Evolutionary conservation across 2,113 vertebrate genomes (phyloP), one percentile per base, ranked within the genome.

Genomic region (Puffinus mauretanicus): DNA sequence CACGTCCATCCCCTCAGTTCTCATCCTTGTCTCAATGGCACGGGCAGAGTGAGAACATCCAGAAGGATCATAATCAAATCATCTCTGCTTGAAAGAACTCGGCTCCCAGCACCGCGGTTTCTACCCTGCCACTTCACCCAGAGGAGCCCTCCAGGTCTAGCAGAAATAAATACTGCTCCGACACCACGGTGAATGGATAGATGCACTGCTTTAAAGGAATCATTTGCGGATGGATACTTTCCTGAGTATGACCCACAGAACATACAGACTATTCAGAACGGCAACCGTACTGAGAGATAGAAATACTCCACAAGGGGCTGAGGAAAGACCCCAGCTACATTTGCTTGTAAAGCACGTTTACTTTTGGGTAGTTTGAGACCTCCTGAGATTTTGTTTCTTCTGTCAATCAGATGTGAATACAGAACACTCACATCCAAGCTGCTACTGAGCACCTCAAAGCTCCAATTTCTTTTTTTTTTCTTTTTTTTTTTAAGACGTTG

Each of bases 201-300:
- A 62, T 1, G 5, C 7, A 0, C 13, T 9, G 25, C 40, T 38
- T 55, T 10, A 51, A 52, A 61, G 76, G 47, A 12, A 38, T 47
- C 46, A 6, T 15, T 66, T 64, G 29, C 4, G 3, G 82, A 10
- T 34, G 51, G 71, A 25, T 32, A 22, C 72, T 30, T 32, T 12
- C n/a, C 67, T 4, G 22, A 52, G 29, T 1, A 5, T 4, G 34
- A 83, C 34, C 90, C 36, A 11, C 30, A 42, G 40, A 76, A 57
- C 1, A 0, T 3, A 44, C 3, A 14, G 80, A 11, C 67, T n/a
- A 9, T 13, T 47, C 58, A 11, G 46, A 46, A 7, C 3, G 3
- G 7, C 18, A 51, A 0, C 30, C 0, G 0, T 4, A 14, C 30
- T 1, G 4, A 38, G 40, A 61, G 16, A 60, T 2, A 6, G 12